Conservation (phyloP, 2,797 vertebrate species). For the Sciurus carolinensis region DNA sequence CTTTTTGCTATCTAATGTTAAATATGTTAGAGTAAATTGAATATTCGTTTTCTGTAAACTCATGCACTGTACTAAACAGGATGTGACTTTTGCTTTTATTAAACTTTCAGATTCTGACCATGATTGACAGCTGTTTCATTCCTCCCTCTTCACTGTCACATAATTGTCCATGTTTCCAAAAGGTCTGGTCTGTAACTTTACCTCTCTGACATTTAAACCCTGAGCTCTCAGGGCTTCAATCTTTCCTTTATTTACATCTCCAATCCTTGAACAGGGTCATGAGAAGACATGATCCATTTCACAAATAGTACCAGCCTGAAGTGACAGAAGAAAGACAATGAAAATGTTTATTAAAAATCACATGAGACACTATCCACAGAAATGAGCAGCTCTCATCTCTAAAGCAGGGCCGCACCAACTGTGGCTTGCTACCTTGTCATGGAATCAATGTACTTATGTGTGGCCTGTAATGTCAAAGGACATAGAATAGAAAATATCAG, state of each 20-base stretch:
- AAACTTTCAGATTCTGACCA: background rate
- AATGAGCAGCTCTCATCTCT: background rate
- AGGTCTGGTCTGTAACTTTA: conserved; percentile 30
- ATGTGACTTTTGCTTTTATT: conserved; percentile 33
- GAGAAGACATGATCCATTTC: conserved; percentile 53
- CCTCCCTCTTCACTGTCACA: conserved; percentile 15
- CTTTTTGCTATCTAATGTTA: background rate
- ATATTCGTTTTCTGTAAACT: conserved; percentile 53
- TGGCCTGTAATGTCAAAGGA: background rate
- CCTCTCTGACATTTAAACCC: conserved; percentile 66
- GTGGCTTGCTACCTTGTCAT: background rate
- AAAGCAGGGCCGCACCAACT: background rate
- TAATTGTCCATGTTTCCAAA: conserved; percentile 18
- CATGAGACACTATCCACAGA: background rate
- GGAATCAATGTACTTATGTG: background rate
- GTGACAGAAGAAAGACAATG: conserved; percentile 27
- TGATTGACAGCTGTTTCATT: background rate
- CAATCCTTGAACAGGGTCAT: conserved; percentile 40
- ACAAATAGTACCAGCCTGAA: background rate
- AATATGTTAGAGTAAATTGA: conserved; percentile 30
- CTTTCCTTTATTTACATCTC: conserved; percentile 67
- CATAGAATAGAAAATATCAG: background rate
- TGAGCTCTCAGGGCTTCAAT: conserved; percentile 55
- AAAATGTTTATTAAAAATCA: background rate
- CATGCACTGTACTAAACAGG: conserved; percentile 21